Percentiles rank a stretch among this genome's conserved stretches.
Evolutionary conservation across 2,797 vertebrate genomes (phyloP).

Genomic region (Phoxinus dragarum): DNA sequence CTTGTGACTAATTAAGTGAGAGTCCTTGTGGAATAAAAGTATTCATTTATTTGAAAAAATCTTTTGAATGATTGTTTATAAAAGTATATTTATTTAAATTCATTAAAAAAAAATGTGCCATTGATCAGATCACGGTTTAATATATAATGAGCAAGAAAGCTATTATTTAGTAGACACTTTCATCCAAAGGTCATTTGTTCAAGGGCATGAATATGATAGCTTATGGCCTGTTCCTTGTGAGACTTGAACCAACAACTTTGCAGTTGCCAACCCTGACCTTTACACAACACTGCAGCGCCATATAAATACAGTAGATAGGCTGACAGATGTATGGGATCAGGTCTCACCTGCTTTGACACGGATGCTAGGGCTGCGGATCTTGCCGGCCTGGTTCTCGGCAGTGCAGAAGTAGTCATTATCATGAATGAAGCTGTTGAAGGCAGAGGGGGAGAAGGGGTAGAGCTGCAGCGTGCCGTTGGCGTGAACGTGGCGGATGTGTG

Average conservation of each 20-base stretch:
- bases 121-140: background rate
- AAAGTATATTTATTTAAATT: background rate
- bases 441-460: slow-evolving; percentile 97
- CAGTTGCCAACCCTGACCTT: background rate
- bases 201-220: background rate
- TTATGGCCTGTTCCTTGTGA: background rate
- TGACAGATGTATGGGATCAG: background rate
- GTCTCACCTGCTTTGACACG: slow-evolving; percentile 95
- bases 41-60: background rate
- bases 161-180: background rate
- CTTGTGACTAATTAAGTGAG: background rate
- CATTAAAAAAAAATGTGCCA: background rate
- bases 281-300: background rate
- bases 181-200: background rate
- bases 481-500: slow-evolving; percentile 97
- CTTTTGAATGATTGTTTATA: background rate
- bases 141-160: background rate
- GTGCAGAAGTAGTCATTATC: slow-evolving; percentile 99
- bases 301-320: background rate
- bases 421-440: slow-evolving; percentile 99
- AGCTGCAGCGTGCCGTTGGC: slow-evolving; percentile 99
- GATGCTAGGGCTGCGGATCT: slow-evolving; percentile 97
- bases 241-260: background rate
- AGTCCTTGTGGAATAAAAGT: background rate
- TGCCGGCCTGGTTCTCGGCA: slow-evolving; percentile 96